Base-by-base conservation (phyloP, 2,113 vertebrate species). In the Vanacampus margaritifer region DNA sequence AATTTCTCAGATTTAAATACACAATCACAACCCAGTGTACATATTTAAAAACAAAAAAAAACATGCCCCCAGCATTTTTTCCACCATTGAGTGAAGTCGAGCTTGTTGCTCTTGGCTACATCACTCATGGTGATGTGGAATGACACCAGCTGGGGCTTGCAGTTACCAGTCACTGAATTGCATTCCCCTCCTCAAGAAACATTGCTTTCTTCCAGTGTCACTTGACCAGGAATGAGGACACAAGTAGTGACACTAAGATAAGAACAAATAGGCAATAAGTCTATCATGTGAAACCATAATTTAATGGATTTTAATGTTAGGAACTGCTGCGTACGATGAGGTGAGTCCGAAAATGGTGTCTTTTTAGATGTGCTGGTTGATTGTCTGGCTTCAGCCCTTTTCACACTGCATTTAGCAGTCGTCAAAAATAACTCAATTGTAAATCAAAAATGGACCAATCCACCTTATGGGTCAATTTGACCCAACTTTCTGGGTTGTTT, bases 51-150 rank as follows among this genome's bases (percentile, higher is more conserved):
- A 45, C 7, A 53, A 51, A 51, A 50, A 8, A 50, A n/a, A 32
- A 16, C 6, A 24, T 26, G 12, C 37, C 36, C 45, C 16, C 12
- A n/a, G 51, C 41, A 9, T 41, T 57, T 28, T 60, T 5, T 23
- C 43, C 24, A 68, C 65, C 17, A 35, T n/a, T 65, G 54, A n/a
- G 28, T 16, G 48, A 57, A 65, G 46, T 68, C 39, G 24, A 54
- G 74, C 54, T 56, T 50, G 59, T 64, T 71, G 68, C 76, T 68
- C 14, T 0, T 24, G 53, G 68, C 64, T 32, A 60, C 59, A 48
- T 71, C 72, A 67, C 50, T 70, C 71, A 79, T 14, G 24, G 28
- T 74, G 59, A 79, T 65, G 64, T 48, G 60, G 67, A 64, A 41
- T 48, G 76, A 79, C 64, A 67, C 3, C 35, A 58, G 68, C 35